These are phyloP conservation scores for Syndactyla subalaris DNA, from an alignment of 2,797 vertebrate genomes.

Conservation along the genomic window DNA sequence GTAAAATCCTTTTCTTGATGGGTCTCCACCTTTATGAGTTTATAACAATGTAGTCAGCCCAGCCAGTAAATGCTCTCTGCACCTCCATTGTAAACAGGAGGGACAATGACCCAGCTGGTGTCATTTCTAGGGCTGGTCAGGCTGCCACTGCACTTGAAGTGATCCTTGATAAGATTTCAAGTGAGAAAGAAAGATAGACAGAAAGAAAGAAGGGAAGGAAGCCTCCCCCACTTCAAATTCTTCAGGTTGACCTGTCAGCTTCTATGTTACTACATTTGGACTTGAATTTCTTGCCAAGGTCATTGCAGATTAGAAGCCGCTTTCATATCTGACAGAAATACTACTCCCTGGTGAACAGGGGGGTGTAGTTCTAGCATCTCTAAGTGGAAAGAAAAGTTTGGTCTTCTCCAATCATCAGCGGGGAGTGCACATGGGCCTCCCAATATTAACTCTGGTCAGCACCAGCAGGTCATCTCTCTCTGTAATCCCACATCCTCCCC, in stretches of 20 bases:
- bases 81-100: background rate
- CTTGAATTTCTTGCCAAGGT: conserved; percentile 68
- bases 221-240: conserved; percentile 50
- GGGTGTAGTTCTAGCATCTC: background rate
- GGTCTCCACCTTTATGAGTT: background rate
- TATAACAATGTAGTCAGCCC: accelerated
- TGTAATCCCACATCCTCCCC: background rate
- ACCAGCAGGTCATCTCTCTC: background rate
- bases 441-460: background rate
- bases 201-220: conserved; percentile 7
- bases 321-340: conserved; percentile 62
- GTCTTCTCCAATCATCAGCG: background rate
- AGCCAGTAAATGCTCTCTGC: background rate
- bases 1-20: background rate
- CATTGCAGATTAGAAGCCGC: conserved; percentile 53
- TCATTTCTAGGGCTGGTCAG: background rate
- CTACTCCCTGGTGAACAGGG: conserved; percentile 7
- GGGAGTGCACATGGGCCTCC: background rate
- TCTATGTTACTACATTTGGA: conserved; percentile 68
- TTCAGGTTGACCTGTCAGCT: conserved; percentile 60
- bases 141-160: background rate
- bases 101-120: background rate
- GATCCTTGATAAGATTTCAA: conserved; percentile 50
- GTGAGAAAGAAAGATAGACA: background rate
- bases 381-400: background rate